Base-by-base conservation (phyloP, 2,113 vertebrate genomes). In the Marcusenius ussheri region DNA sequence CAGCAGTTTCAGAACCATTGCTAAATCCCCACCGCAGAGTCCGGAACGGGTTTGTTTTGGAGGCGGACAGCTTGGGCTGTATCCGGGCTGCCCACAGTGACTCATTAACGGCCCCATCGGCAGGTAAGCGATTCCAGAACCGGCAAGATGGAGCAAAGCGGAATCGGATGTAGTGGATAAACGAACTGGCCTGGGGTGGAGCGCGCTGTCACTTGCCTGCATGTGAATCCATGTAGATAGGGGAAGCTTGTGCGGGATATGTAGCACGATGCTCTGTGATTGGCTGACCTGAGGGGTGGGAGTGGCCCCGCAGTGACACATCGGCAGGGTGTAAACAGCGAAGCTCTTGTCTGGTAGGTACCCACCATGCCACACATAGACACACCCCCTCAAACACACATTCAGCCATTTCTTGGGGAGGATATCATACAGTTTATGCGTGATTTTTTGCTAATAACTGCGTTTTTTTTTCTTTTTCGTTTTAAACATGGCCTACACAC, bases 221-320 rank as follows among this genome's bases (percentile, higher is more conserved):
- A 96, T 96, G 96, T 70, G 62, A 70, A 70, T 95, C 93, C 95
- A 96, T 96, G 95, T 95, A 96, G 94, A 96, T 95, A 89, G 87
- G 87, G 62, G 91, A 90, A 91, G 90, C 58, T 62, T 89, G 90
- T 90, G 27, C 19, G 91, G 31, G 45, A n/a, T 66, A 58, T 88
- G 50, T 89, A 91, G 47, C 92, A 94, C 94, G 95, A 92, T 93
- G 94, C 95, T 94, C n/a, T 90, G 89, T 90, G 91, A 94, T 91
- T 80, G 92, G 90, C 90, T 88, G 89, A 89, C 91, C 86, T 88
- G 70, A 87, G 51, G 53, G 84, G 8, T 17, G 87, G 42, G 46
- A 6, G 77, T 42, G 21, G 86, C 87, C 45, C 56, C 42, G 31
- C 51, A 62, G 17, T 50, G 77, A 83, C 80, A 53, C 10, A 89